Percentiles rank a stretch among this genome's conserved stretches.
These are phyloP conservation scores for Actinopyga echinites DNA, from an alignment of 53 echinoderm and acorn worm genomes.

Conservation along the genomic window DNA sequence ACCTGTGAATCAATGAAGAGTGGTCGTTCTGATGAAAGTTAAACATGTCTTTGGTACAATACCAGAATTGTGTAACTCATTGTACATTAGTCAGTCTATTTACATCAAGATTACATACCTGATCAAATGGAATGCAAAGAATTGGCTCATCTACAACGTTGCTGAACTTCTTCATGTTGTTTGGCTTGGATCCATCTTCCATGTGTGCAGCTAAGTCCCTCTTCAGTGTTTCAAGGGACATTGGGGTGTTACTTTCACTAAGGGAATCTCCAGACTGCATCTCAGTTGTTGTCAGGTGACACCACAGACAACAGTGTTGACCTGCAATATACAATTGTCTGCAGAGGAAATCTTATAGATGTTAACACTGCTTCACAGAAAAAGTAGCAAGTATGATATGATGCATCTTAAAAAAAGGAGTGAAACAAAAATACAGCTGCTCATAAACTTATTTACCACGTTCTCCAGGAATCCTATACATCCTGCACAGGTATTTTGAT, in stretches of 20 bases:
- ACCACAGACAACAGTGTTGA: constrained; percentile 61
- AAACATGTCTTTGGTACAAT: not conserved
- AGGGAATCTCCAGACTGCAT: constrained; percentile 8
- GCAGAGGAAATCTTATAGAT: no score
- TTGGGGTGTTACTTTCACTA: not conserved
- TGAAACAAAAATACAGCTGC: not conserved
- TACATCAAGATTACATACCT: not conserved
- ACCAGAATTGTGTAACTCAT: not conserved
- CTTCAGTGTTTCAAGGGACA: not conserved
- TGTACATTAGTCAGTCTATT: not conserved
- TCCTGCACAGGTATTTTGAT: not conserved
- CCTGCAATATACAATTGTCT: constrained; percentile 37
- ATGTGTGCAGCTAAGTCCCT: not conserved
- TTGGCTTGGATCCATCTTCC: not conserved
- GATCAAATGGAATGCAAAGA: not conserved
- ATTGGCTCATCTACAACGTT: not conserved
- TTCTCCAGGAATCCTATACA: not conserved
- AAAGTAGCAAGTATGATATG: no score
- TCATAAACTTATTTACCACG: not conserved
- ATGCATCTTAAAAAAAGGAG: no score
- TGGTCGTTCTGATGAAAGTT: no score
- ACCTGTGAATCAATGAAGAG: not conserved
- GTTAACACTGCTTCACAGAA: no score
- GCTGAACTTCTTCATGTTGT: not conserved
- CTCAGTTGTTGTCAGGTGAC: constrained; percentile 25